phyloP scores from a whole-genome alignment of 1,140 invertebrate genomes.

The Trichomalopsis sarcophagae region DNA sequence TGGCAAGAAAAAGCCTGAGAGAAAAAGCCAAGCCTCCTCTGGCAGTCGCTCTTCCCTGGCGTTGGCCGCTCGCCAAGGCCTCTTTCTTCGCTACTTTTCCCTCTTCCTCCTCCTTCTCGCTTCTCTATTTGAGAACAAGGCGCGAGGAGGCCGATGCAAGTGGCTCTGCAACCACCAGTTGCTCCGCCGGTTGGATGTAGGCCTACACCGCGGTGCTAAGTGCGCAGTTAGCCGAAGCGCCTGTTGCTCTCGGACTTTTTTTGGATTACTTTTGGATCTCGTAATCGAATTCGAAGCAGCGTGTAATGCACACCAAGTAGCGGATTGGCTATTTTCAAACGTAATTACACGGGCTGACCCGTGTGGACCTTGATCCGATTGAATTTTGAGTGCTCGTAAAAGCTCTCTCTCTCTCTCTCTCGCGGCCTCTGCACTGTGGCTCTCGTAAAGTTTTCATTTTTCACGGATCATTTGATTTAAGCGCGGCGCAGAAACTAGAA shows the following conservation, averaged over 20 bases:
- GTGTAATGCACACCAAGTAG: too few species aligned
- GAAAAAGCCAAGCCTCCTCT: background rate
- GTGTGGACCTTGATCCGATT: background rate
- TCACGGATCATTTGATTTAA: background rate
- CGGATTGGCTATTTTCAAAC: background rate
- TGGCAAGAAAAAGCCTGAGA: background rate
- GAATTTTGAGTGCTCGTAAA: background rate
- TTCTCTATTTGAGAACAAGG: slow-evolving; percentile 43
- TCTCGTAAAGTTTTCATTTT: background rate
- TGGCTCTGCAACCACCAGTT: slow-evolving; percentile 72
- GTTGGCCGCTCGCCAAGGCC: slow-evolving; percentile 70
- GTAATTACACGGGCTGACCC: background rate
- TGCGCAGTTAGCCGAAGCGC: slow-evolving; percentile 68
- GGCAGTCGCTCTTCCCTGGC: background rate
- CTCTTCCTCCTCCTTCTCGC: slow-evolving; percentile 57
- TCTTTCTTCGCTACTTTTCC: slow-evolving; percentile 63
- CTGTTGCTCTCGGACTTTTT: slow-evolving; percentile 63
- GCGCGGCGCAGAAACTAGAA: background rate
- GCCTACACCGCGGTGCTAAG: slow-evolving; percentile 66
- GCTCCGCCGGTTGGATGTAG: slow-evolving; percentile 63
- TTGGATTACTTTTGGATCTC: background rate
- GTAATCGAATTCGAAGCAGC: too few species aligned
- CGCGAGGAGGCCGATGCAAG: slow-evolving; percentile 4
- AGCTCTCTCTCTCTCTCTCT: background rate
- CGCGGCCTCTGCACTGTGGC: too few species aligned